Percentiles rank a stretch among this genome's conserved stretches.
phyloP scores from a whole-genome alignment of 2,113 vertebrate genomes.

The Sylvietta virens region DNA sequence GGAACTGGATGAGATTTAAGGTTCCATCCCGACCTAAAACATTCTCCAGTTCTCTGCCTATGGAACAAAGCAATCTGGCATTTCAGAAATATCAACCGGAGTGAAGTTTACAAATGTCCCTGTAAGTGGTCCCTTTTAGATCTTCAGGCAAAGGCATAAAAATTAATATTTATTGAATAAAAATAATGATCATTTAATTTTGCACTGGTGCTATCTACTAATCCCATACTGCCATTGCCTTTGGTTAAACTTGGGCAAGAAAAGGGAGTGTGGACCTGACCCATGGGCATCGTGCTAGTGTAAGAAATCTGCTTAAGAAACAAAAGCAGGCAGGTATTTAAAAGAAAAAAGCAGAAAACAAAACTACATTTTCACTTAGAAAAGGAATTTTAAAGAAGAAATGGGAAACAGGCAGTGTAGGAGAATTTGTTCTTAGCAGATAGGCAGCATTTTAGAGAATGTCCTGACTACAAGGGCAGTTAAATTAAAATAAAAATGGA shows the following conservation, averaged over 20 bases:
- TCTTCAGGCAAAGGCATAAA: not conserved
- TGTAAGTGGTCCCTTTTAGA: not conserved
- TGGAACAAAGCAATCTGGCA: not conserved
- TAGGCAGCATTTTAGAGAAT: not conserved
- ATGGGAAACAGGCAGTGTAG: not conserved
- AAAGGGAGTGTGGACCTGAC: not conserved
- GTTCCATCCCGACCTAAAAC: not conserved
- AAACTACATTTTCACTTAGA: not conserved
- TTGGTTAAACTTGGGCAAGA: not conserved
- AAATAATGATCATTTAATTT: not conserved
- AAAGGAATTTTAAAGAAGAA: not conserved
- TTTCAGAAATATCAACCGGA: not conserved
- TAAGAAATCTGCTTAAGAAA: not conserved
- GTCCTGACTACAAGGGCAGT: not conserved
- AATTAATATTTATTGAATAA: not conserved
- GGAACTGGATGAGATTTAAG: too few species aligned
- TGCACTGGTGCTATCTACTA: not conserved
- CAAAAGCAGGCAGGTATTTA: not conserved
- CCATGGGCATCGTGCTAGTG: not conserved
- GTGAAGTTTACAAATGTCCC: not conserved
- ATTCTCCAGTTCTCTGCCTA: not conserved
- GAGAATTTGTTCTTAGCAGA: not conserved
- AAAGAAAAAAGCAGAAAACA: not conserved
- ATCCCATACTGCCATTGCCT: not conserved
- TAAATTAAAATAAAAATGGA: conserved; percentile 39